These are phyloP conservation scores for Ormyrus nitidulus DNA, from an alignment of 2,888 invertebrate genomes.

Conservation along the genomic window DNA sequence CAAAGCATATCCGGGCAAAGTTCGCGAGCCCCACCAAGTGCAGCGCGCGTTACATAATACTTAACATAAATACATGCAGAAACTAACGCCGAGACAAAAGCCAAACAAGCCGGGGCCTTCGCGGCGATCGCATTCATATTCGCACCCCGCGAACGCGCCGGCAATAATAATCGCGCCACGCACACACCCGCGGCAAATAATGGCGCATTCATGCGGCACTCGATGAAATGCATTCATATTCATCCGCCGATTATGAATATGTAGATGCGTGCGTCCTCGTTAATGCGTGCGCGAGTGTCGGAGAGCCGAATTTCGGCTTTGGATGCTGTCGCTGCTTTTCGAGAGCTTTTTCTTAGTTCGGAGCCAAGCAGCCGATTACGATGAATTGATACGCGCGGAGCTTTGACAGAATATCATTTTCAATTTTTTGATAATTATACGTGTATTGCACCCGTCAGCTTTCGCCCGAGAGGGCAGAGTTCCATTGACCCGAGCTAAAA, in stretches of 20 bases:
- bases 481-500: too few relatives aligned
- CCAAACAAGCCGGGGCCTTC: background rate
- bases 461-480: too few relatives aligned
- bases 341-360: too few relatives aligned
- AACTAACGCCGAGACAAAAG: slow-evolving; percentile 27
- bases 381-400: too few relatives aligned
- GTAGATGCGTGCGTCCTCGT: slow-evolving; percentile 39
- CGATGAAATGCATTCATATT: slow-evolving; percentile 28
- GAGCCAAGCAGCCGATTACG: too few relatives aligned
- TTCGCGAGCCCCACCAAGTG: too few relatives aligned
- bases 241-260: slow-evolving; percentile 43
- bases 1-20: too few relatives aligned
- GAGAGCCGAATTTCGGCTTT: too few relatives aligned
- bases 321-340: too few relatives aligned
- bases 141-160: background rate
- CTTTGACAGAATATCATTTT: too few relatives aligned
- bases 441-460: too few relatives aligned
- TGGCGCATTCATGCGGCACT: slow-evolving; percentile 16
- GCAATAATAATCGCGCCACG: background rate
- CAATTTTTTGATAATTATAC: too few relatives aligned
- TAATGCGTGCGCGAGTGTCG: slow-evolving; percentile 3
- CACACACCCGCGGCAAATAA: slow-evolving; percentile 29
- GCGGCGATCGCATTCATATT: slow-evolving; percentile 11
- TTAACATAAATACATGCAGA: slow-evolving; percentile 22
- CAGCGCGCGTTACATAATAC: slow-evolving; percentile 15